Evolutionary conservation across 2,113 vertebrate genomes (phyloP), one percentile per base, ranked within the genome.

Genomic region (Leptocoma aspasia): DNA sequence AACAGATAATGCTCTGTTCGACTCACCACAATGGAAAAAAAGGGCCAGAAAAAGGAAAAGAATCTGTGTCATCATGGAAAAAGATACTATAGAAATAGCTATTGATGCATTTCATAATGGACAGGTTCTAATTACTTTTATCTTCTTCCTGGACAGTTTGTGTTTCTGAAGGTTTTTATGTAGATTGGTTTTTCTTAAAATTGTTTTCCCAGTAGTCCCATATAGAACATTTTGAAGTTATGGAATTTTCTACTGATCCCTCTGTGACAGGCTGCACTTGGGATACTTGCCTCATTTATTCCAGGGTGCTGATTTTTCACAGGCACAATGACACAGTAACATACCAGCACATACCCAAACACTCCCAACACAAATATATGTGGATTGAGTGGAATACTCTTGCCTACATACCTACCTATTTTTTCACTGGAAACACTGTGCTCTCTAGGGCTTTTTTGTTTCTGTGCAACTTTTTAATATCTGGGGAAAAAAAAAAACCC

Each of bases 401-500:
- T 89, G 23, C 26, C 24, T 11, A 7, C 13, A 3, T 6, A 11
- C 26, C 17, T 31, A 1, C 39, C 7, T 54, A 1, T 63, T 87
- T 89, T 44, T 33, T 66, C 72, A 24, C 39, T 27, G 26, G 14
- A 13, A 21, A 66, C 9, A 35, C 47, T 21, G 9, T 49, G 42
- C 23, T 61, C 12, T 84, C 45, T 24, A 45, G 14, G 19, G 3
- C 15, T 30, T 52, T 33, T 44, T 49, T 28, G 7, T 22, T 93
- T 15, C 27, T 47, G 19, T 47, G 19, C 30, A 84, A n/a, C 8
- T 70, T 68, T 68, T 44, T 60, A 52, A 18, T 7, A 44, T 13
- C 4, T 3, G 41, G 24, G 0, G 3, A 44, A n/a, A 41, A 31
- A 31, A 24, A 47, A 13, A 35, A 15, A 1, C 2, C 8, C 24